Base-by-base conservation (phyloP, 2,888 invertebrate genomes). In the Rhabditophanes sp. region DNA sequence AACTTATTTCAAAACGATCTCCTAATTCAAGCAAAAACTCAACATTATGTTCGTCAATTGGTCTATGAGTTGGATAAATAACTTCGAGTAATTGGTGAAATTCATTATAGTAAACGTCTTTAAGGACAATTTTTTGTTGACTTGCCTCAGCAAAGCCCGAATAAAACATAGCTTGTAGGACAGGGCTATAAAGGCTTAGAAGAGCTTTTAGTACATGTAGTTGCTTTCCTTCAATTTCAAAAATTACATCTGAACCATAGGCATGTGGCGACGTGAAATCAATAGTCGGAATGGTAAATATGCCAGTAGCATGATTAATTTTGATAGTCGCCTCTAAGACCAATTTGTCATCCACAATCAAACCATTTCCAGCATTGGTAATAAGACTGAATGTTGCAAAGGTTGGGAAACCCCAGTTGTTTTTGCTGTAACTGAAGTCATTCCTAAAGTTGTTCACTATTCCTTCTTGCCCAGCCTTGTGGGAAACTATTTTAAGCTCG, bases 1-100 rank as follows among this genome's bases (percentile, higher is more conserved):
- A 65, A 16, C 49, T 42, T 33, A 68, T 66, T 37, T 68, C 65
- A 47, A 66, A 68, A 39, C 68, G 67, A 35, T 68, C 65, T 3
- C 65, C 64, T 22, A 68, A 46, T 24, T 66, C 65, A 29, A 68
- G 53, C 24, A 68, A 52, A 38, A 57, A 65, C 34, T 60, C 54
- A n/a, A 66, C 66, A 42, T 67, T 68, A 8, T 58, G 50, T 8
- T 65, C 64, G 29, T 60, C 52, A 12, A 68, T 54, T 6, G 62
- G 50, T 44, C 65, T 65, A 41, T 67, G 67, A 20, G 64, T 56
- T 1, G 68, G 66, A 39, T 68, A 68, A 26, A 68, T 62, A 42
- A 67, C 66, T 25, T 68, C 59, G 15, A 68, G 51, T 14, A 68
- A 45, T 35, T 67, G 67, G 1, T 57, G 43, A 28, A 68, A 64